Evolutionary conservation across 1,140 invertebrate species (phyloP).

Genomic region (Drosophila rhopaloa): DNA sequence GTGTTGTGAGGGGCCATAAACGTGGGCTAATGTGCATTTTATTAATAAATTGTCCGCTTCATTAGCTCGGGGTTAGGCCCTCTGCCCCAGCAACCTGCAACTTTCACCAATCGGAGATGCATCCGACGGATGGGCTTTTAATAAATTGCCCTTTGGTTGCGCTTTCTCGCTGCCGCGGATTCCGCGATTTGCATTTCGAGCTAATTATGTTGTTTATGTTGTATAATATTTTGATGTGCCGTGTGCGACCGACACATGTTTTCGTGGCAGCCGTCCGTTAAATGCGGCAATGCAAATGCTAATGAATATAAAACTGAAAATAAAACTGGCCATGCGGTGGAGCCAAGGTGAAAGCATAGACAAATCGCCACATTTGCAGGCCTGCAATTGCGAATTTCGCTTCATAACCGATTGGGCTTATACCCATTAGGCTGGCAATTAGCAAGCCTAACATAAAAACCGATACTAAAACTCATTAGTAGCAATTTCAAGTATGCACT

Average conservation of each 20-base stretch:
- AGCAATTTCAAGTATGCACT: conserved; percentile 53
- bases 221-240: conserved; percentile 74
- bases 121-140: conserved; percentile 64
- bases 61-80: conserved; percentile 50
- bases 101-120: conserved; percentile 60
- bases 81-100: conserved; percentile 49
- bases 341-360: conserved; percentile 32
- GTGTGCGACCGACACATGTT: conserved; percentile 56
- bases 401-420: conserved; percentile 33
- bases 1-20: conserved; percentile 35
- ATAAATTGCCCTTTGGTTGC: conserved; percentile 72
- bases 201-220: conserved; percentile 76
- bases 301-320: conserved; percentile 42
- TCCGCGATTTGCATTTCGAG: conserved; percentile 47
- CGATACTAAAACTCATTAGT: conserved; percentile 70
- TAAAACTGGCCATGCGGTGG: conserved; percentile 25
- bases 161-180: conserved; percentile 53
- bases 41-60: conserved; percentile 78
- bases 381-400: conserved; percentile 21
- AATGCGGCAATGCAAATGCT: conserved; percentile 36
- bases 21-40: conserved; percentile 76
- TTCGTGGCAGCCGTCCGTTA: conserved; percentile 34
- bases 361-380: conserved; percentile 21
- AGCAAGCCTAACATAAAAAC: conserved; percentile 55
- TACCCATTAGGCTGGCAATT: conserved; percentile 60